Conservation (phyloP, 2,888 invertebrate genomes). For the Heteropelma amictum region DNA sequence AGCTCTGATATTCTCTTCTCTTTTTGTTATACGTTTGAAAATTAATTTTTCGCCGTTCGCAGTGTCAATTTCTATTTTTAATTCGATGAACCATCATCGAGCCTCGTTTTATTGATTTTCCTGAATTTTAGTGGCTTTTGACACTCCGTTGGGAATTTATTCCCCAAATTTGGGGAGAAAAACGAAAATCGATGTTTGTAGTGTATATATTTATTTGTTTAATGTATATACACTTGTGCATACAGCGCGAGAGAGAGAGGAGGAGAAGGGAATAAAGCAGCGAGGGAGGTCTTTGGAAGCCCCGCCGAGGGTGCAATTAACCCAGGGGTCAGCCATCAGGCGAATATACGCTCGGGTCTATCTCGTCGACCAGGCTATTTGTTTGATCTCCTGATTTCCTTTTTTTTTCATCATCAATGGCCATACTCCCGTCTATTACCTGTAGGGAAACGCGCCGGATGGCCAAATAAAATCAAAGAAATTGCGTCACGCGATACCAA, state of each 20-base stretch:
- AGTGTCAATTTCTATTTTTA: constrained; percentile 28
- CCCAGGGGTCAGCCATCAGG: constrained; percentile 67
- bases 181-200: no score
- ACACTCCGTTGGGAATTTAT: constrained; percentile 35
- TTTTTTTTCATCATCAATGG: background rate
- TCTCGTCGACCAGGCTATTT: constrained; percentile 19
- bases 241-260: background rate
- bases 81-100: constrained; percentile 5
- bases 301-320: constrained; percentile 69
- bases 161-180: no score
- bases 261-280: constrained; percentile 19
- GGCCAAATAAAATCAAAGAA: no score
- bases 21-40: no score
- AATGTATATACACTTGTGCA: constrained; percentile 1
- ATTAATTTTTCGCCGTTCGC: no score
- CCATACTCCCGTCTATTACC: no score
- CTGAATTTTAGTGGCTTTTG: background rate
- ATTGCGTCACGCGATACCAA: no score
- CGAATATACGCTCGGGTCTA: constrained; percentile 14
- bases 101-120: constrained; percentile 1
- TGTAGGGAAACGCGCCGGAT: no score
- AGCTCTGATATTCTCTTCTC: no score
- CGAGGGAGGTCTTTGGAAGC: constrained; percentile 55
- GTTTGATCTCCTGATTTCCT: background rate
- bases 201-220: no score